Evolutionary conservation across 2,113 vertebrate species (phyloP).

Genomic region (Pangasianodon hypophthalmus): DNA sequence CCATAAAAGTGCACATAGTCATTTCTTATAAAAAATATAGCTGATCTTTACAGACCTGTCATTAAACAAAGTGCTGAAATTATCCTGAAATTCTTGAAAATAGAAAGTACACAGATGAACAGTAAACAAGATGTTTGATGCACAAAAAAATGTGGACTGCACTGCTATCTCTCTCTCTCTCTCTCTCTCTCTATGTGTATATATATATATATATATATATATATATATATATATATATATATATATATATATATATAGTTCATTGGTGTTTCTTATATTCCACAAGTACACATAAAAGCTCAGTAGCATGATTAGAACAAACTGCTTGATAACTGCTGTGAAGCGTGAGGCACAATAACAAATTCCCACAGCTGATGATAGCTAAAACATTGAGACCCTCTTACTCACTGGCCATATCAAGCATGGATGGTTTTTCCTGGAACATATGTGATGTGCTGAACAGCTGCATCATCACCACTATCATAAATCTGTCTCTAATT

Average conservation of each 20-base stretch:
- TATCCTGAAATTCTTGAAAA: background rate
- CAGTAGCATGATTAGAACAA: slow-evolving; percentile 16
- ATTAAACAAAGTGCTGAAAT: background rate
- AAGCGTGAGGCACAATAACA: slow-evolving; percentile 15
- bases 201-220: too few relatives aligned
- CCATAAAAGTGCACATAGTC: background rate
- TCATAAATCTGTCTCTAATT: slow-evolving; percentile 46
- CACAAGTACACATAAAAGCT: slow-evolving; percentile 16
- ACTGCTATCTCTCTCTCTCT: too few relatives aligned
- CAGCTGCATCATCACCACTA: slow-evolving; percentile 8
- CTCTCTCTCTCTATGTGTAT: too few relatives aligned
- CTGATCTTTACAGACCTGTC: slow-evolving; percentile 2
- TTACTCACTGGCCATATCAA: slow-evolving; percentile 15
- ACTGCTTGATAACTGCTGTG: background rate
- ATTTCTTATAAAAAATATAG: background rate
- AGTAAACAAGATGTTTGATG: background rate
- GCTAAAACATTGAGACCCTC: slow-evolving; percentile 34
- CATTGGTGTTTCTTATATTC: background rate
- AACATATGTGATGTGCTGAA: slow-evolving; percentile 34
- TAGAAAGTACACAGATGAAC: background rate
- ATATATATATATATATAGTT: too few relatives aligned
- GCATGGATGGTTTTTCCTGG: slow-evolving; percentile 37
- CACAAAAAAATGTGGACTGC: background rate
- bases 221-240: too few relatives aligned
- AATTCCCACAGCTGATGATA: slow-evolving; percentile 35